phyloP scores from a whole-genome alignment of 2,797 vertebrate species.

The Acropternis orthonyx region DNA sequence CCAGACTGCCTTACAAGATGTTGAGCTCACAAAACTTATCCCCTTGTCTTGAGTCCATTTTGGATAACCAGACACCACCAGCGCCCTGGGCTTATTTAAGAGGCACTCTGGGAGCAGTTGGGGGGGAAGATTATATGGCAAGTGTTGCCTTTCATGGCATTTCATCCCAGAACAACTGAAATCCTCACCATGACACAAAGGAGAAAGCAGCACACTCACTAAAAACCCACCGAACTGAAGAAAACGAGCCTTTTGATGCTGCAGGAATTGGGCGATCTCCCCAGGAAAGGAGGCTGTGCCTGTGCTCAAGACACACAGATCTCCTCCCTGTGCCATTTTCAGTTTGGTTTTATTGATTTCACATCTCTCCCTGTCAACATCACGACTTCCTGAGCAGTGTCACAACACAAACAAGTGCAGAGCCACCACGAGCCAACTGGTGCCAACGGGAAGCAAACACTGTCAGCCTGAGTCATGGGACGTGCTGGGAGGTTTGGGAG shows the following conservation, averaged over 20 bases:
- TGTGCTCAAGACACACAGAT: no score
- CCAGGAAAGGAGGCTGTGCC: no score
- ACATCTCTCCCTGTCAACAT: neutral
- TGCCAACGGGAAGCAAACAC: neutral
- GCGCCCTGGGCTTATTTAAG: neutral
- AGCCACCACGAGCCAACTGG: no score
- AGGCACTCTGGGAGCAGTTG: rapidly evolving
- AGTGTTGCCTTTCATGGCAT: neutral
- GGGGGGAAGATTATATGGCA: neutral
- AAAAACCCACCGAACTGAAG: no score
- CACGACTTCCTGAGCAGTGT: neutral
- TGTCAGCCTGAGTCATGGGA: neutral
- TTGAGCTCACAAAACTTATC: neutral
- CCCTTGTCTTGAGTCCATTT: neutral
- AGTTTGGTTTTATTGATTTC: no score
- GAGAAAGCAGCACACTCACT: no score
- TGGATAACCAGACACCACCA: neutral
- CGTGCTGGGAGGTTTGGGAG: neutral
- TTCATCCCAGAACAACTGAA: neutral
- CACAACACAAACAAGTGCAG: neutral
- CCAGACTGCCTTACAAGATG: neutral
- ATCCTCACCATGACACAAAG: no score
- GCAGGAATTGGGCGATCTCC: no score
- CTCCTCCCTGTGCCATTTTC: no score
- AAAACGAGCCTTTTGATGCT: no score